phyloP scores from a whole-genome alignment of 2,797 vertebrate species.

The Glyptemys insculpta region DNA sequence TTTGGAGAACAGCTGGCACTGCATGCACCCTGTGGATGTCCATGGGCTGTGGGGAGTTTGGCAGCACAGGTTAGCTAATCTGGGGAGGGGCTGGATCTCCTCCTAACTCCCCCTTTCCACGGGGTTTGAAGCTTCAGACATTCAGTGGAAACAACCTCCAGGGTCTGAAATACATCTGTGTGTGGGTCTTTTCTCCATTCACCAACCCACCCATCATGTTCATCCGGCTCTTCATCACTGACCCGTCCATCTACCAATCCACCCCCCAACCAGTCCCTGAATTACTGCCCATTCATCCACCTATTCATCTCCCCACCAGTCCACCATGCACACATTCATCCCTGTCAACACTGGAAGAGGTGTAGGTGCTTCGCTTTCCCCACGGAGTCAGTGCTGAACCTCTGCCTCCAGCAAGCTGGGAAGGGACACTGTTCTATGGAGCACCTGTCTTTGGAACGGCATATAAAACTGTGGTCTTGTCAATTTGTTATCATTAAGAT shows the following conservation, averaged over 20 bases:
- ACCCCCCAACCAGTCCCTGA: background rate
- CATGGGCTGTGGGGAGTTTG: constrained; percentile 44
- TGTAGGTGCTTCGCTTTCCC: background rate
- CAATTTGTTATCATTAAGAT: constrained; percentile 62
- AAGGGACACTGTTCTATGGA: constrained; percentile 2
- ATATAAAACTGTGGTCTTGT: constrained; percentile 47
- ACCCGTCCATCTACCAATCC: background rate
- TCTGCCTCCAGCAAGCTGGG: constrained; percentile 15
- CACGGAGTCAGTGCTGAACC: constrained; percentile 16
- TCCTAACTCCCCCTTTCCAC: background rate
- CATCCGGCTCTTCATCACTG: background rate
- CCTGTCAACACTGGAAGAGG: constrained; percentile 12
- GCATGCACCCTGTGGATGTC: constrained; percentile 41
- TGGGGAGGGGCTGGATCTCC: constrained; percentile 40
- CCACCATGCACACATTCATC: background rate
- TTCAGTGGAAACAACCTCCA: background rate
- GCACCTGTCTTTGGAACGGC: constrained; percentile 25
- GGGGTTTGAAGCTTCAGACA: constrained; percentile 16
- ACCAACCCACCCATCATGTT: constrained; percentile 1
- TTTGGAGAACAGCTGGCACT: constrained; percentile 67
- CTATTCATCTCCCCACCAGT: background rate
- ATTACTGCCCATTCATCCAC: background rate
- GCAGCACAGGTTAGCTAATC: constrained; percentile 15
- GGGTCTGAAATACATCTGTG: background rate
- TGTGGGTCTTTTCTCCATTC: constrained; percentile 14